Evolutionary conservation across 2,888 invertebrate genomes (phyloP).

Genomic region (Amblyjoppa proteus): DNA sequence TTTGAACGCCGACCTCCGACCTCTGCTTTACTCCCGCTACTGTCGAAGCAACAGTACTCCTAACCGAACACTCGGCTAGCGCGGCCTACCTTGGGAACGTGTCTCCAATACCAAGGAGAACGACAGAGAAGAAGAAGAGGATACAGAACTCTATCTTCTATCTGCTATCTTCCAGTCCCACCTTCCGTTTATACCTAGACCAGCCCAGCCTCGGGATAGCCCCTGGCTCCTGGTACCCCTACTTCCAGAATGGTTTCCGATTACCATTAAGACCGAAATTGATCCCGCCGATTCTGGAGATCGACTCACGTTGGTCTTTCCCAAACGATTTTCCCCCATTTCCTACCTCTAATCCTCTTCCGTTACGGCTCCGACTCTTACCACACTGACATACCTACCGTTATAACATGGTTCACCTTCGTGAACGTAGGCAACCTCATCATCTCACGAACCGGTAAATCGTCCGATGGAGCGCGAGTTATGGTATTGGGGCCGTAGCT

Average conservation of each 20-base stretch:
- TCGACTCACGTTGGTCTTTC: conserved; percentile 30
- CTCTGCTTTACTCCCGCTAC: conserved; percentile 31
- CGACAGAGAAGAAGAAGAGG: conserved; percentile 21
- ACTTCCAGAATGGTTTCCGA: conserved; percentile 46
- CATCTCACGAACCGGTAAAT: background rate
- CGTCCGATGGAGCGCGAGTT: background rate
- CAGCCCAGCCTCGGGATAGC: background rate
- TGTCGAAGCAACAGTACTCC: conserved; percentile 15
- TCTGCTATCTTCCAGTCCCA: background rate
- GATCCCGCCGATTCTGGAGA: conserved; percentile 27
- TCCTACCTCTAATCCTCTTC: conserved; percentile 11
- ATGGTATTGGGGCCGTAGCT: background rate
- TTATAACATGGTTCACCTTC: background rate
- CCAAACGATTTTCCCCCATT: conserved; percentile 44
- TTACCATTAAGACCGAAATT: conserved; percentile 50
- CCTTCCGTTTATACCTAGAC: conserved; percentile 11
- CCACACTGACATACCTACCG: background rate
- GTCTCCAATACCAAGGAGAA: conserved; percentile 17
- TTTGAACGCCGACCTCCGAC: conserved; percentile 41
- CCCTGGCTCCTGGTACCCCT: background rate
- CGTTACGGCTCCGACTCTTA: background rate
- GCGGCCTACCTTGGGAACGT: conserved; percentile 12
- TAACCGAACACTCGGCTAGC: conserved; percentile 7
- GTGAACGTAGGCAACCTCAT: background rate
- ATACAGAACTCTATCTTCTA: background rate